phyloP scores from a whole-genome alignment of 30 jellyfish, hydroid and myxozoan genomes.

The Turritopsis dohrnii region DNA sequence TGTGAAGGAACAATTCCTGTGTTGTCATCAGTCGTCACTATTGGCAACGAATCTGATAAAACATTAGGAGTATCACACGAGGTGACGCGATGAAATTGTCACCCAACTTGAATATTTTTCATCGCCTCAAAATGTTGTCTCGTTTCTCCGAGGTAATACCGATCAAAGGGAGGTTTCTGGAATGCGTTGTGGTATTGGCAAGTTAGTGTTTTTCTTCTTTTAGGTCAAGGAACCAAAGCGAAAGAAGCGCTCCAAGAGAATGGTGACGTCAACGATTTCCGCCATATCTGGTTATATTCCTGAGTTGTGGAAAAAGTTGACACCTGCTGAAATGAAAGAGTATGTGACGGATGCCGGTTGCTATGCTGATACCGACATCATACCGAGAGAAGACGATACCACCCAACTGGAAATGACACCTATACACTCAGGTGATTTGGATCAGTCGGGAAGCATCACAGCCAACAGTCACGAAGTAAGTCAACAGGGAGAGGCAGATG shows the following conservation, averaged over 20 bases:
- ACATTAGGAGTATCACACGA: too few species aligned
- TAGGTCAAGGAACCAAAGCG: conserved; percentile 23
- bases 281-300: conserved; percentile 32
- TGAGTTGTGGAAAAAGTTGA: conserved; percentile 25
- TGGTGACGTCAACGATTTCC: conserved; percentile 14
- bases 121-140: too few species aligned
- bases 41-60: too few species aligned
- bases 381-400: conserved; percentile 21
- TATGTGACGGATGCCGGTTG: not conserved
- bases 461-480: not conserved
- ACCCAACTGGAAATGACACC: conserved; percentile 37
- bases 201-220: not conserved
- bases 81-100: too few species aligned
- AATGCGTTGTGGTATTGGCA: not conserved
- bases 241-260: conserved; percentile 20
- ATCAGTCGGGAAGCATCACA: not conserved
- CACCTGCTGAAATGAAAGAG: conserved; percentile 25
- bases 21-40: too few species aligned
- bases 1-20: too few species aligned
- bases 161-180: not conserved
- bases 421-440: not conserved
- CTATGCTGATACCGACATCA: conserved; percentile 25
- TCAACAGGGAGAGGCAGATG: not conserved
- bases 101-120: too few species aligned
- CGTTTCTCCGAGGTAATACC: too few species aligned